phyloP scores from a whole-genome alignment of 2,888 invertebrate genomes.

The Tiliacea aurago region DNA sequence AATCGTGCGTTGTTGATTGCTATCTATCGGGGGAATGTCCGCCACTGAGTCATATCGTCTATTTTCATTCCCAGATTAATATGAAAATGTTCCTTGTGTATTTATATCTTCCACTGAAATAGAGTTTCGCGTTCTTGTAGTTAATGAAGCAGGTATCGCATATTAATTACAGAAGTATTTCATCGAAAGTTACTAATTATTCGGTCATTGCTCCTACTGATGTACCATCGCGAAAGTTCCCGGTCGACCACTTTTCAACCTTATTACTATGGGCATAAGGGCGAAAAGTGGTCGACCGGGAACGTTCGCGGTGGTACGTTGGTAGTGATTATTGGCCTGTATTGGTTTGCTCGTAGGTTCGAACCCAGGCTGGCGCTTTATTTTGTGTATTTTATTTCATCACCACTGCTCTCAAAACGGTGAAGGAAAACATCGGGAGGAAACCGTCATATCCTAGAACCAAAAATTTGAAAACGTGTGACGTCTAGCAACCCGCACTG shows the following conservation, averaged over 20 bases:
- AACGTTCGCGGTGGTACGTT: too few species aligned
- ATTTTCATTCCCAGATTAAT: conserved; percentile 29
- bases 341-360: background rate
- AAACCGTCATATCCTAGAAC: too few species aligned
- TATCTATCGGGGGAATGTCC: conserved; percentile 9
- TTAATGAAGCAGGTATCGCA: conserved; percentile 3
- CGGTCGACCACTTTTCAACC: too few species aligned
- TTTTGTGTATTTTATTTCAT: too few species aligned
- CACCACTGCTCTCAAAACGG: too few species aligned
- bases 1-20: conserved; percentile 2
- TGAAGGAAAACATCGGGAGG: too few species aligned
- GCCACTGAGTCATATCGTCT: conserved; percentile 29
- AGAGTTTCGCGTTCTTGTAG: conserved; percentile 6
- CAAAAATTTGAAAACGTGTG: too few species aligned
- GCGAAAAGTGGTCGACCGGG: too few species aligned
- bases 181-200: background rate
- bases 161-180: conserved; percentile 9
- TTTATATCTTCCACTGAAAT: conserved; percentile 36
- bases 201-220: background rate
- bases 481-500: too few species aligned
- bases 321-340: background rate
- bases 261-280: too few species aligned
- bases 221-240: too few species aligned
- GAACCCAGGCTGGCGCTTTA: too few species aligned
- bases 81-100: conserved; percentile 37